Evolutionary conservation across 2,113 vertebrate genomes (phyloP), one percentile per base, ranked within the genome.

Genomic region (Limnothrissa miodon): DNA sequence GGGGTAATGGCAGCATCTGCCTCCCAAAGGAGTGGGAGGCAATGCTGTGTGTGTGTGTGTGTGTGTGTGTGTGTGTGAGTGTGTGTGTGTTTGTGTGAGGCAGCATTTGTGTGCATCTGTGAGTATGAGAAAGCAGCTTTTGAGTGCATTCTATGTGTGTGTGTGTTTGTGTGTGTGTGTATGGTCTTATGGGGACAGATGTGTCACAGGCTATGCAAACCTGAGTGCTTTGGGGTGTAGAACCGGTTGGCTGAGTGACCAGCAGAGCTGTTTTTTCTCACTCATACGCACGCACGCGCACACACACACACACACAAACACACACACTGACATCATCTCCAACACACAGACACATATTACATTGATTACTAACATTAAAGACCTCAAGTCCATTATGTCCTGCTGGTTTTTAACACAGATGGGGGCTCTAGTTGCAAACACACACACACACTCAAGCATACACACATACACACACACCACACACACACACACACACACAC

Each of bases 1-100:
- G 56, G n/a, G 87, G 90, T 86, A 92, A 91, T 85, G 81, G 87
- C 88, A 87, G 85, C 90, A 90, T 92, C 89, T 86, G 83, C 25
- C 42, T 62, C 83, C 84, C 53, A 78, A 44, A 62, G 56, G 42
- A 39, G 29, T 42, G 42, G 53, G 48, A 80, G 13, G 33, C 59
- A 33, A 53, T 13, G 33, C 70, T 81, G 23, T 66, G 39, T 33
- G 25, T 33, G 59, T 66, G 59, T 80, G 33, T 66, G 44, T 82
- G 15, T 42, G 39, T 85, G 70, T 79, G 70, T 80, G 78, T 78
- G 9, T 19, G 25, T 62, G 29, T 59, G 53, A 56, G 66, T 80
- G 62, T 78, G 13, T 80, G 23, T 53, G 39, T 66, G 59, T 66
- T 0, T 10, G n/a, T n/a, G 21, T 59, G 23, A 78, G n/a, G 17